Base-by-base conservation (phyloP, 2,113 vertebrate species). In the Scomber scombrus region DNA sequence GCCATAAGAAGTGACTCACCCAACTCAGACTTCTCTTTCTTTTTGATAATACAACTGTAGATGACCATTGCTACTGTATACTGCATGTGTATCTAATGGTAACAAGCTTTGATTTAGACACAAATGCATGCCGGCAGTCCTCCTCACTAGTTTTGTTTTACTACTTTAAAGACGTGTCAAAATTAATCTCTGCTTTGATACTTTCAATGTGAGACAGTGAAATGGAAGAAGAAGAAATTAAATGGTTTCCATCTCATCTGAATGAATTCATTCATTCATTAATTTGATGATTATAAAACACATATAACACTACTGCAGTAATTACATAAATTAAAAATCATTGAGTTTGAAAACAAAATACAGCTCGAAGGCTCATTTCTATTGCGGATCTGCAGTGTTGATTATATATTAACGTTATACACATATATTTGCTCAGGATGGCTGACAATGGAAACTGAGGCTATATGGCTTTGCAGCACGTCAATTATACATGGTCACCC, bases 1-100 rank as follows among this genome's bases (percentile, higher is more conserved):
- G 67, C 69, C 81, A 78, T 18, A 23, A 86, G 65, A 73, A 81
- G 71, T 78, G 70, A 86, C 29, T 85, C 55, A 19, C 45, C 54
- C 45, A 56, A 61, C 56, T 21, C 80, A 51, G 64, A 67, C 31
- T 51, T 67, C 40, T 14, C 66, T 70, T 83, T 80, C 50, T 34
- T 61, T 49, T 56, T 49, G 49, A 50, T 45, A 49, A 14, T 11
- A 26, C 55, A 61, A 82, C 55, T 71, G 40, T 58, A 57, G 26
- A 58, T 8, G 34, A 54, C 3, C 29, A 19, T n/a, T 77, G 64
- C 58, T 31, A 21, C 65, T 69, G 10, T 71, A 66, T 50, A 26
- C 47, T 29, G 49, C 50, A 71, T 65, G 43, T 83, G 49, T 56
- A 70, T 73, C 55, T 67, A 51, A 18, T 14, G 10, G 1, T 31